These are phyloP conservation scores for Cotesia glomerata DNA, from an alignment of 1,140 invertebrate species.

Conservation along the genomic window DNA sequence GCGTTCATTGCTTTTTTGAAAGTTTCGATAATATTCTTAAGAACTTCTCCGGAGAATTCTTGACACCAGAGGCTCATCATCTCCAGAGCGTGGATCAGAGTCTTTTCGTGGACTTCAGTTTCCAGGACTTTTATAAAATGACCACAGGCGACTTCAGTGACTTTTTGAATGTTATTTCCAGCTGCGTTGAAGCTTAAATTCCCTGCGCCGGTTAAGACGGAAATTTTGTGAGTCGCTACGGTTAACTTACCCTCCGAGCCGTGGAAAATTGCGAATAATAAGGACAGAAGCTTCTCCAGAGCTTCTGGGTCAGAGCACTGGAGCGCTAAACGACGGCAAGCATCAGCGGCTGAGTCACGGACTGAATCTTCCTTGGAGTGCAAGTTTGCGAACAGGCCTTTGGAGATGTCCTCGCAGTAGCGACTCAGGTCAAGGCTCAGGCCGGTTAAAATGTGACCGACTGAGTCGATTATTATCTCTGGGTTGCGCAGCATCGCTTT, in stretches of 20 bases:
- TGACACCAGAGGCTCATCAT: slow-evolving; percentile 81
- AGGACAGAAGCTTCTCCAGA: slow-evolving; percentile 73
- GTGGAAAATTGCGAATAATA: slow-evolving; percentile 84
- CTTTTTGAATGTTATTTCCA: slow-evolving; percentile 65
- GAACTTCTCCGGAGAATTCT: slow-evolving; percentile 72
- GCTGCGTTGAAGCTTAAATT: slow-evolving; percentile 77
- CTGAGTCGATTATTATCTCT: slow-evolving; percentile 85
- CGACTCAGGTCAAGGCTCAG: slow-evolving; percentile 81
- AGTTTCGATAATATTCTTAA: slow-evolving; percentile 74
- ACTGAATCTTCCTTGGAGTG: slow-evolving; percentile 83
- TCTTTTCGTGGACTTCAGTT: slow-evolving; percentile 91
- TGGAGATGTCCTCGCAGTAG: slow-evolving; percentile 81
- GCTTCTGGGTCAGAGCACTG: slow-evolving; percentile 76
- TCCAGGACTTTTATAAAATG: slow-evolving; percentile 83
- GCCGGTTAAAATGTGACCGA: slow-evolving; percentile 75
- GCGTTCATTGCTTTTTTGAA: slow-evolving; percentile 81
- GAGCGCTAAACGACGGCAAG: slow-evolving; percentile 72
- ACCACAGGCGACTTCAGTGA: slow-evolving; percentile 70
- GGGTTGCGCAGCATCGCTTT: slow-evolving; percentile 93
- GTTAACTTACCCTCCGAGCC: slow-evolving; percentile 93
- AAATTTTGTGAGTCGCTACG: slow-evolving; percentile 85
- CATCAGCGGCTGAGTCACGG: slow-evolving; percentile 73
- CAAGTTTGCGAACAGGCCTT: slow-evolving; percentile 78
- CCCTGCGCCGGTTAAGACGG: slow-evolving; percentile 85
- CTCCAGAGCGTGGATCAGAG: slow-evolving; percentile 79